Conservation (phyloP, 2,797 vertebrate genomes). For the Catharus ustulatus region DNA sequence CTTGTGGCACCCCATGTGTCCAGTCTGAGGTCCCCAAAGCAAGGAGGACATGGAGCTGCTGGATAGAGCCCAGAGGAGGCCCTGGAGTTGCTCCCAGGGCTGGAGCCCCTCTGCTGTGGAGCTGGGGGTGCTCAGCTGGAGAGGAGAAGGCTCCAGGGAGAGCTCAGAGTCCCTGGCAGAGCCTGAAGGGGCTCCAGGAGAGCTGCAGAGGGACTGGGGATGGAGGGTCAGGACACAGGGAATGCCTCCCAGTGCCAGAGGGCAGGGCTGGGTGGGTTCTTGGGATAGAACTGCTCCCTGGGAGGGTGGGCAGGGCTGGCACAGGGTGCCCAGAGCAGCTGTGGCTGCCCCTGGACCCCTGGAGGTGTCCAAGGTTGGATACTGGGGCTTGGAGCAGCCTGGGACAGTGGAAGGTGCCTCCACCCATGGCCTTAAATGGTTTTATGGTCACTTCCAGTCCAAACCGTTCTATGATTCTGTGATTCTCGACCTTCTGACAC, state of each 20-base stretch:
- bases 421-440: neutral
- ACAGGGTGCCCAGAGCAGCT: neutral
- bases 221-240: neutral
- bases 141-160: neutral
- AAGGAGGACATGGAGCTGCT: neutral
- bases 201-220: accelerated
- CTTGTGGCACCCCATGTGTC: neutral
- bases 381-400: neutral
- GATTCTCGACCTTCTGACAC: neutral
- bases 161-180: neutral
- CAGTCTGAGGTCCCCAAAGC: neutral
- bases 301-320: neutral
- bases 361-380: neutral
- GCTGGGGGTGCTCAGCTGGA: neutral
- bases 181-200: neutral
- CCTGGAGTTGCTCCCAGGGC: neutral
- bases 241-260: neutral
- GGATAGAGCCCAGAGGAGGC: neutral
- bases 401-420: neutral
- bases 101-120: neutral
- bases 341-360: neutral
- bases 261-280: neutral
- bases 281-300: no score
- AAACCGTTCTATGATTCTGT: neutral
- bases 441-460: neutral